Evolutionary conservation across 2,888 invertebrate species (phyloP).

Genomic region (Melanostoma scalare): DNA sequence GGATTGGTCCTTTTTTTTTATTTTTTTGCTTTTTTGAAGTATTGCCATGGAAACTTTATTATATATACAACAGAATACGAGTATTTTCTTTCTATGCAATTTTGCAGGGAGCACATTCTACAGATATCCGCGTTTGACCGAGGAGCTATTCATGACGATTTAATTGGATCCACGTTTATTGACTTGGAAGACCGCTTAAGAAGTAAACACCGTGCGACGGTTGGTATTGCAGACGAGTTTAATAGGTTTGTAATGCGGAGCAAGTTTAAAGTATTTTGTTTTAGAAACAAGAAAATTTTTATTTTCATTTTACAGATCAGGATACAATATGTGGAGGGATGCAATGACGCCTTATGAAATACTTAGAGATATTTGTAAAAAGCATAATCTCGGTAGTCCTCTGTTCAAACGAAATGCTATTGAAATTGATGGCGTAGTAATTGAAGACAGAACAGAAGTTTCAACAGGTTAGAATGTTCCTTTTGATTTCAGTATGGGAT

Average conservation of each 20-base stretch:
- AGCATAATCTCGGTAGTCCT: slow-evolving; percentile 85
- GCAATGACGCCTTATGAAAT: slow-evolving; percentile 88
- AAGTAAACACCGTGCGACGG: slow-evolving; percentile 89
- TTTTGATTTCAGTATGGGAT: background rate
- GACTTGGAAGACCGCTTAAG: slow-evolving; percentile 94
- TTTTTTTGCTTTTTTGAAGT: background rate
- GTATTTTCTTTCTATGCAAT: background rate
- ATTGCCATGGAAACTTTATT: slow-evolving; percentile 9
- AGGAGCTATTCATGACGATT: slow-evolving; percentile 87
- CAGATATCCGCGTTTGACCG: slow-evolving; percentile 90
- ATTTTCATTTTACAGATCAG: slow-evolving; percentile 81
- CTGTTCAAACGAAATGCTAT: slow-evolving; percentile 83
- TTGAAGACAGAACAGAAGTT: slow-evolving; percentile 79
- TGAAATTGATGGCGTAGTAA: slow-evolving; percentile 82
- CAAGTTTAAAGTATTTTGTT: background rate
- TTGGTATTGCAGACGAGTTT: slow-evolving; percentile 89
- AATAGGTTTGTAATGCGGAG: slow-evolving; percentile 85
- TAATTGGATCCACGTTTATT: slow-evolving; percentile 92
- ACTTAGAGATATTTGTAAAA: slow-evolving; percentile 87
- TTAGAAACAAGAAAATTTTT: background rate
- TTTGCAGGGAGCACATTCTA: slow-evolving; percentile 90
- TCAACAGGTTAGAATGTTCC: slow-evolving; percentile 74
- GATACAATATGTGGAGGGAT: slow-evolving; percentile 91
- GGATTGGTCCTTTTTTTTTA: too few relatives aligned
- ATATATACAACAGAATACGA: background rate